Evolutionary conservation across 2,888 invertebrate species (phyloP).

Genomic region (Agonopterix heracliana): DNA sequence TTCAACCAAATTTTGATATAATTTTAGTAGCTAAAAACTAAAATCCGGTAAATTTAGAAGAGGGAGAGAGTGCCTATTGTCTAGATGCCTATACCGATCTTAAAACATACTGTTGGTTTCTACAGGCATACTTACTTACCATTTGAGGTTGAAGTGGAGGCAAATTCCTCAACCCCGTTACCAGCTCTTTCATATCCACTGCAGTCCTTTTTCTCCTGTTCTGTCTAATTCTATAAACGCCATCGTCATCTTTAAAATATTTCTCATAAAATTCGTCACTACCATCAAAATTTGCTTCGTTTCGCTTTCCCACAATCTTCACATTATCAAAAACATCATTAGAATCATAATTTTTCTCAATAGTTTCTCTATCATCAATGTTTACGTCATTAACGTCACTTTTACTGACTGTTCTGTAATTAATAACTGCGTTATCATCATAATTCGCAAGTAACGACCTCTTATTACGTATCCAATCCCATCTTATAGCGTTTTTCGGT

Average conservation of each 20-base stretch:
- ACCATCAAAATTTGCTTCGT: constrained; percentile 1
- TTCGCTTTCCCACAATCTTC: not conserved
- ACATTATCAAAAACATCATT: constrained; percentile 12
- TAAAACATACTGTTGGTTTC: no score
- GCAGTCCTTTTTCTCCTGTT: constrained; percentile 23
- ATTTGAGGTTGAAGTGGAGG: constrained; percentile 20
- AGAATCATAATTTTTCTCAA: not conserved
- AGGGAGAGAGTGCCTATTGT: no score
- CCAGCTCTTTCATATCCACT: constrained; percentile 16
- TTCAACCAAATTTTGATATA: no score
- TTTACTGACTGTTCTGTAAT: not conserved
- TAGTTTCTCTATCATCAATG: not conserved
- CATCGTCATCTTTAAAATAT: constrained; percentile 28
- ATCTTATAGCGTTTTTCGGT: constrained; percentile 3
- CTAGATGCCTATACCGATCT: no score
- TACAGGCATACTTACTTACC: not conserved
- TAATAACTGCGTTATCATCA: not conserved
- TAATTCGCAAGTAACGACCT: not conserved
- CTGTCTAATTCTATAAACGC: constrained; percentile 32
- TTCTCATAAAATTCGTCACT: constrained; percentile 23
- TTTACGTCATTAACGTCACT: not conserved
- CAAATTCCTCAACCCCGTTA: constrained; percentile 26
- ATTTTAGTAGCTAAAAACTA: no score
- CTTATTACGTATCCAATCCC: constrained; percentile 2
- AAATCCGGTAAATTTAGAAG: no score